Evolutionary conservation across 2,113 vertebrate genomes (phyloP).

Genomic region (Delphinapterus leucas): DNA sequence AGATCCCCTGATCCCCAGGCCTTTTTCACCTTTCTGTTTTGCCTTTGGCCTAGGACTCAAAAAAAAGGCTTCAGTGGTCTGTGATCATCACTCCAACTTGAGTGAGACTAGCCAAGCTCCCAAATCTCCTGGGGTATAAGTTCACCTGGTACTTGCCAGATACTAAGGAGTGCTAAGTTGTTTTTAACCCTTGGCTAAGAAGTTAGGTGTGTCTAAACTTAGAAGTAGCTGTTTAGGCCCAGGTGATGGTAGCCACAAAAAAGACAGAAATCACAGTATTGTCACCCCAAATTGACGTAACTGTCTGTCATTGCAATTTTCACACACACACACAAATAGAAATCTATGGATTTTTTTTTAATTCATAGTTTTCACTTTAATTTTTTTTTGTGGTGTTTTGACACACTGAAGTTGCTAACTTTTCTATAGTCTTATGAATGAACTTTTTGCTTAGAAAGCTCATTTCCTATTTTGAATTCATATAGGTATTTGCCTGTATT

Average conservation of each 20-base stretch:
- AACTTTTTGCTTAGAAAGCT: not conserved
- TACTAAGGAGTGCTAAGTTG: not conserved
- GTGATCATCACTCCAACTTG: not conserved
- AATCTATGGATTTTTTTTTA: not conserved
- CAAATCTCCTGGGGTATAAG: not conserved
- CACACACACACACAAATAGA: not conserved
- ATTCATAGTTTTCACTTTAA: conserved; percentile 17
- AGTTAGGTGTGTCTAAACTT: not conserved
- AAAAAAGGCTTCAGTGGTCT: not conserved
- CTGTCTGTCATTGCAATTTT: not conserved
- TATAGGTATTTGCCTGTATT: not conserved
- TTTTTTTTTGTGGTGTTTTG: not conserved
- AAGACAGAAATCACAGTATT: not conserved
- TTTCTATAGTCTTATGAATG: not conserved
- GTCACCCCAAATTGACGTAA: not conserved
- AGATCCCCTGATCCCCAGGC: not conserved
- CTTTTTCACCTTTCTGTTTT: not conserved
- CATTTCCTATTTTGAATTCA: not conserved
- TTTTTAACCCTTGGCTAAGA: not conserved
- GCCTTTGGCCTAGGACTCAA: not conserved
- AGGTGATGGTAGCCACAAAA: not conserved
- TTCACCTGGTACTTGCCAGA: not conserved
- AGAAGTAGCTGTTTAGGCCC: not conserved
- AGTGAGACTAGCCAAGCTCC: not conserved
- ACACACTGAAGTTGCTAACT: not conserved